These are phyloP conservation scores for Channa striata DNA, from an alignment of 2,797 vertebrate species.

Conservation along the genomic window DNA sequence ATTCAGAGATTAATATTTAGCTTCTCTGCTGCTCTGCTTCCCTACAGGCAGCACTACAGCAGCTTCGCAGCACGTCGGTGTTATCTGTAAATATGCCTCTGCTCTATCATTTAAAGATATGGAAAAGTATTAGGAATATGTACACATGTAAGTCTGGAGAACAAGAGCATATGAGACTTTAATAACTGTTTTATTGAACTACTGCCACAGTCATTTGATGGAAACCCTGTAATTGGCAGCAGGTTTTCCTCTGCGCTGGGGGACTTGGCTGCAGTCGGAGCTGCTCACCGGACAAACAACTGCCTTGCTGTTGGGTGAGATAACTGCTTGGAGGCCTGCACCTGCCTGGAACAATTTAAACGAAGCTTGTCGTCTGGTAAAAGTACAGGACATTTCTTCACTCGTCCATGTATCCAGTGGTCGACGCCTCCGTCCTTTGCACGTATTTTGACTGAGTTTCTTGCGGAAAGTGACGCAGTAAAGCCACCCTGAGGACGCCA, in stretches of 20 bases:
- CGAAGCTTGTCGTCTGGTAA: background rate
- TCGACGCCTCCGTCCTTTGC: constrained; percentile 2
- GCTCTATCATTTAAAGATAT: too few species aligned
- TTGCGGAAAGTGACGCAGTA: too few species aligned
- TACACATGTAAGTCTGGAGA: background rate
- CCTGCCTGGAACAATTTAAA: constrained; percentile 2
- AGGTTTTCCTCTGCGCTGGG: background rate
- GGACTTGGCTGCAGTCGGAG: constrained; percentile 6
- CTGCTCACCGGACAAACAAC: background rate
- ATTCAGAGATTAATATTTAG: constrained; percentile 52
- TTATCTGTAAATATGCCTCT: background rate
- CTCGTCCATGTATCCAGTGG: constrained; percentile 2
- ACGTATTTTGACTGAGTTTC: too few species aligned
- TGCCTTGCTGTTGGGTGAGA: constrained; percentile 2
- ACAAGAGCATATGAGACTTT: background rate
- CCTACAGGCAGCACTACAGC: constrained; percentile 19
- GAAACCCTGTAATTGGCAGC: constrained; percentile 8
- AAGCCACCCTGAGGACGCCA: background rate
- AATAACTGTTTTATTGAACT: background rate
- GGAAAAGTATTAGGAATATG: background rate
- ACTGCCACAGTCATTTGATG: background rate
- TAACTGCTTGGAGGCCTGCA: constrained; percentile 14
- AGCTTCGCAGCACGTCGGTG: constrained; percentile 13
- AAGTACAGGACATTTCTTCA: constrained; percentile 14
- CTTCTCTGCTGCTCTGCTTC: constrained; percentile 32